phyloP scores from a whole-genome alignment of 2,797 vertebrate species.

The Onychomys leucogaster region DNA sequence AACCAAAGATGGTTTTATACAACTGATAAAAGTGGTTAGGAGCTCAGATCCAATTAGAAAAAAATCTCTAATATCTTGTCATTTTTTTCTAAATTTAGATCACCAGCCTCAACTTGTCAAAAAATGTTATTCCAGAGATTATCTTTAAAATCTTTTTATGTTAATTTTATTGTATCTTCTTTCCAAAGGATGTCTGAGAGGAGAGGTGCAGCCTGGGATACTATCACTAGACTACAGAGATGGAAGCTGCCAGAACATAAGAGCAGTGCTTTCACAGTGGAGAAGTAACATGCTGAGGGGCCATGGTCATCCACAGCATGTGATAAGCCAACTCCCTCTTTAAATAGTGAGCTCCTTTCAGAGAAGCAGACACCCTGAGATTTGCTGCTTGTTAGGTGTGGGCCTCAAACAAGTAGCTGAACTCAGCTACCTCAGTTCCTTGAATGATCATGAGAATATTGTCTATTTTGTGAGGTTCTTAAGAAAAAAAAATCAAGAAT shows the following conservation, averaged over 20 bases:
- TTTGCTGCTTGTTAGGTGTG: neutral
- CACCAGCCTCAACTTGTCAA: neutral
- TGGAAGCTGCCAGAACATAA: neutral
- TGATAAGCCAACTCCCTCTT: neutral
- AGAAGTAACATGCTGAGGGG: neutral
- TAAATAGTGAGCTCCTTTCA: neutral
- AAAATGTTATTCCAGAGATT: neutral
- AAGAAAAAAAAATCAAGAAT: neutral
- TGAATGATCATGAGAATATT: neutral
- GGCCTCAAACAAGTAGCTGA: neutral
- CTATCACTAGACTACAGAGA: neutral
- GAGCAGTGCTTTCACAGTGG: neutral
- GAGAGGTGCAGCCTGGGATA: neutral
- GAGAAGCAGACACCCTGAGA: neutral
- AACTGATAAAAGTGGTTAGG: conserved; percentile 1
- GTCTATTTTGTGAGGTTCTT: neutral
- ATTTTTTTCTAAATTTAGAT: neutral
- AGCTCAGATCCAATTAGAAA: neutral
- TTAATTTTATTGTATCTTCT: neutral
- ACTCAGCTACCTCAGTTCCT: neutral
- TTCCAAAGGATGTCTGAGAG: neutral
- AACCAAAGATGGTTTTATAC: conserved; percentile 10
- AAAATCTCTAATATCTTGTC: neutral
- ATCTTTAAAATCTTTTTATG: neutral
- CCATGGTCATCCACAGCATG: neutral